These are phyloP conservation scores for Phrynocephalus guinanensis DNA, from an alignment of 2,797 vertebrate genomes.

Conservation along the genomic window DNA sequence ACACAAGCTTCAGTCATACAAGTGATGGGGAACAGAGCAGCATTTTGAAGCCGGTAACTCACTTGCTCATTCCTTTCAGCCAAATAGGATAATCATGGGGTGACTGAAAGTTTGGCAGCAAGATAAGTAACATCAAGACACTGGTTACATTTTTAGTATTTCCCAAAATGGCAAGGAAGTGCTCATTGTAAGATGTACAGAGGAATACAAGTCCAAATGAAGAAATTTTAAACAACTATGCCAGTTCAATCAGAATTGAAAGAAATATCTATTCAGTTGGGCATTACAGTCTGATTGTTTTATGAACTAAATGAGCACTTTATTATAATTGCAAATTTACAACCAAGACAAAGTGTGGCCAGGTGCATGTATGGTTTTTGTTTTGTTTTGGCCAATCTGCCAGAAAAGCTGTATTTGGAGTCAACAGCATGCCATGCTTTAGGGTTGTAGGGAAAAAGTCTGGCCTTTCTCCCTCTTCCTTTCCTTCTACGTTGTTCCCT, in stretches of 20 bases:
- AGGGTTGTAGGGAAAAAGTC: not conserved
- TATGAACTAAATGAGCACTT: conserved; percentile 7
- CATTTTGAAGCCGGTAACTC: not conserved
- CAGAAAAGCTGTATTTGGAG: not conserved
- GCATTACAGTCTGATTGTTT: conserved; percentile 35
- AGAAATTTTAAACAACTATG: conserved; percentile 39
- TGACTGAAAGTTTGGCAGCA: not conserved
- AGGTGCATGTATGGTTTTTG: not conserved
- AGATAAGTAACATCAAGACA: conserved; percentile 15
- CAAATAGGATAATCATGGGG: conserved; percentile 5
- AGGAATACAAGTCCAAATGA: conserved; percentile 56
- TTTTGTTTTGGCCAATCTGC: conserved; percentile 43
- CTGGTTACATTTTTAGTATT: conserved; percentile 38
- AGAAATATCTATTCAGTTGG: conserved; percentile 33
- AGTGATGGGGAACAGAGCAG: not conserved
- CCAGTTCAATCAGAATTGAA: conserved; percentile 46
- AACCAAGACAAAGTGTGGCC: conserved; percentile 20
- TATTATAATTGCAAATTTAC: conserved; percentile 18
- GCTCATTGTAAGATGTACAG: conserved; percentile 30
- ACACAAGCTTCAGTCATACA: not conserved
- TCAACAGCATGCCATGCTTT: not conserved
- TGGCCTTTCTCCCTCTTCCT: not conserved
- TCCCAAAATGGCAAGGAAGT: conserved; percentile 45
- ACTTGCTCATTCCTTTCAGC: not conserved
- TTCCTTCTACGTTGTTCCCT: not conserved